Conservation (phyloP, 2,888 invertebrate species). For the Seira musarum region DNA sequence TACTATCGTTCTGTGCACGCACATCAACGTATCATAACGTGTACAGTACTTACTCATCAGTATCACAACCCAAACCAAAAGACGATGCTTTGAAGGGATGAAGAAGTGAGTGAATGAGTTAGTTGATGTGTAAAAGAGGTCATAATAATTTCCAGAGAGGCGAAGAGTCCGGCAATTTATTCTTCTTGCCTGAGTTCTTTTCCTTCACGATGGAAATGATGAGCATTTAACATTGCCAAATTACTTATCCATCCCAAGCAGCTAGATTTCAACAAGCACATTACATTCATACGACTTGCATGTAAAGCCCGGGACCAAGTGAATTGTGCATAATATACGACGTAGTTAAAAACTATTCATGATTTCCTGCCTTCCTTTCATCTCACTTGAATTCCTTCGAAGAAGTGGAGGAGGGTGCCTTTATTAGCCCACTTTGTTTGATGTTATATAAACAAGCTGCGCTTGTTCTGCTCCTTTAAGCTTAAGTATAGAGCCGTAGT, state of each 20-base stretch:
- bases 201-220: neutral
- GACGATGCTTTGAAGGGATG: neutral
- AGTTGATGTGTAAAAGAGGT: constrained; percentile 34
- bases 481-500: neutral
- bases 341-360: neutral
- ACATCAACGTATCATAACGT: neutral
- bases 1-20: neutral
- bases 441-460: neutral
- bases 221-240: constrained; percentile 37
- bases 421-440: neutral
- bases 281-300: neutral
- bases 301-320: neutral
- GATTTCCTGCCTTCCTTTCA: neutral
- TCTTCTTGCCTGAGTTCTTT: neutral
- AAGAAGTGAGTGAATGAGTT: neutral
- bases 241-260: constrained; percentile 13
- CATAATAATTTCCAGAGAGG: constrained; percentile 21
- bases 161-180: constrained; percentile 10
- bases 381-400: neutral
- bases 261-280: neutral
- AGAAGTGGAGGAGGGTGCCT: neutral
- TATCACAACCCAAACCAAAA: neutral
- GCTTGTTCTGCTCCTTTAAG: neutral
- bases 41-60: neutral
- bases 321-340: neutral